Conservation (phyloP, 2,888 invertebrate species). For the Drosophila mettleri region DNA sequence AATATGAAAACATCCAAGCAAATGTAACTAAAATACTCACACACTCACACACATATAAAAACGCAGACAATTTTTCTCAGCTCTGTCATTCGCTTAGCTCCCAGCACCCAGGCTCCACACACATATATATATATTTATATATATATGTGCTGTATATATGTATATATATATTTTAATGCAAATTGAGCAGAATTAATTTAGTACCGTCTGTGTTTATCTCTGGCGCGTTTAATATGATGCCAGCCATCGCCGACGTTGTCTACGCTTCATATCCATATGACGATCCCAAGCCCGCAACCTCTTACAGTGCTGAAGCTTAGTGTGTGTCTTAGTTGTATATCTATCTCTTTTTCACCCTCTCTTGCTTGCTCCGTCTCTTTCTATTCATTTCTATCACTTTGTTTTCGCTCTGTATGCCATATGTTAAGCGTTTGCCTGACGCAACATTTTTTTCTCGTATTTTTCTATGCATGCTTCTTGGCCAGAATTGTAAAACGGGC, state of each 20-base stretch:
- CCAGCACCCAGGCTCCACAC: neutral
- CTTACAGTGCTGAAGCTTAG: slow-evolving; percentile 25
- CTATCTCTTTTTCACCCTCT: neutral
- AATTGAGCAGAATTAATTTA: slow-evolving; percentile 82
- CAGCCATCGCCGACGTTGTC: slow-evolving; percentile 29
- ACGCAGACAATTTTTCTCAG: slow-evolving; percentile 30
- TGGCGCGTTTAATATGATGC: slow-evolving; percentile 74
- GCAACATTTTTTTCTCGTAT: slow-evolving; percentile 57
- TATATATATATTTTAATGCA: slow-evolving; percentile 72
- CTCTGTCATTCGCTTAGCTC: slow-evolving; percentile 32
- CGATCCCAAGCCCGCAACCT: slow-evolving; percentile 7
- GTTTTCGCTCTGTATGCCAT: slow-evolving; percentile 49
- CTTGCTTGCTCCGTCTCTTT: slow-evolving; percentile 1
- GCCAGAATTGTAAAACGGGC: slow-evolving; percentile 1
- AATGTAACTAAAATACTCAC: slow-evolving; percentile 69
- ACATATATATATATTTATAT: neutral
- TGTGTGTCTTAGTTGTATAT: slow-evolving; percentile 40
- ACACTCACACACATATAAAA: slow-evolving; percentile 10
- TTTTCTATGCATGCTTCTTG: slow-evolving; percentile 40
- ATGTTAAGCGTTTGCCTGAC: slow-evolving; percentile 76
- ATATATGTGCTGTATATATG: neutral
- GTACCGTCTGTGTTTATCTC: slow-evolving; percentile 78
- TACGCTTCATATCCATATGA: slow-evolving; percentile 37
- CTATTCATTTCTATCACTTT: slow-evolving; percentile 26
- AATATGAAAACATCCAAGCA: slow-evolving; percentile 38